These are phyloP conservation scores for Mormyrops boulengeri DNA, from an alignment of 2,797 vertebrate genomes.

Conservation along the genomic window DNA sequence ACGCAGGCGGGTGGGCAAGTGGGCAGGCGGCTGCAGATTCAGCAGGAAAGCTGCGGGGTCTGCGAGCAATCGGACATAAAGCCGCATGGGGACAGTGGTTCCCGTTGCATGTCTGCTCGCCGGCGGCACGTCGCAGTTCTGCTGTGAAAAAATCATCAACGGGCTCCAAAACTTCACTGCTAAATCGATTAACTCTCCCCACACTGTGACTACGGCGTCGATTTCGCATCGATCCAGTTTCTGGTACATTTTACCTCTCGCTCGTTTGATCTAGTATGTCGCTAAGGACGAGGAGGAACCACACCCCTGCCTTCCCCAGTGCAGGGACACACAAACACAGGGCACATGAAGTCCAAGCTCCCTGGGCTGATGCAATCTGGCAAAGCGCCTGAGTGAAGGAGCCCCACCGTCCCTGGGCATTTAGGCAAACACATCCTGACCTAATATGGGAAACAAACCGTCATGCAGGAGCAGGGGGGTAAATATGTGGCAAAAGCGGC, in stretches of 20 bases:
- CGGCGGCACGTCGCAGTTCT: conserved; percentile 18
- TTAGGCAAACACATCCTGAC: neutral
- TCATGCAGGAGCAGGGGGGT: neutral
- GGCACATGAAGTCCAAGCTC: neutral
- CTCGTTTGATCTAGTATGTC: neutral
- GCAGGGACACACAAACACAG: neutral
- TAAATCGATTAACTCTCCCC: conserved; percentile 27
- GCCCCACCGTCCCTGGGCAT: neutral
- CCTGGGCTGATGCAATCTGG: neutral
- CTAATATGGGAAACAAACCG: neutral
- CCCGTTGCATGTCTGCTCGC: conserved; percentile 17
- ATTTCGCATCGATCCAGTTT: conserved; percentile 16
- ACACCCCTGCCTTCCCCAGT: neutral
- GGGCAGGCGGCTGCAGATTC: neutral
- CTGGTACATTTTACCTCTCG: conserved; percentile 1
- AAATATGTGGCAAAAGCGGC: neutral
- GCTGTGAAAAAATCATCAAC: conserved; percentile 22
- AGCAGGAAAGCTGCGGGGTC: neutral
- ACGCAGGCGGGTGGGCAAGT: neutral
- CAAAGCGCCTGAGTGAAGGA: neutral
- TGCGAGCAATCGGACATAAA: neutral
- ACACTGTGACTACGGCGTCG: conserved; percentile 19
- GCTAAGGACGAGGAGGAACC: neutral
- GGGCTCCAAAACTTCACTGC: conserved; percentile 3
- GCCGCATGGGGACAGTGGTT: neutral